Evolutionary conservation across 2,797 vertebrate species (phyloP).

Genomic region (Sebastes nivosus): DNA sequence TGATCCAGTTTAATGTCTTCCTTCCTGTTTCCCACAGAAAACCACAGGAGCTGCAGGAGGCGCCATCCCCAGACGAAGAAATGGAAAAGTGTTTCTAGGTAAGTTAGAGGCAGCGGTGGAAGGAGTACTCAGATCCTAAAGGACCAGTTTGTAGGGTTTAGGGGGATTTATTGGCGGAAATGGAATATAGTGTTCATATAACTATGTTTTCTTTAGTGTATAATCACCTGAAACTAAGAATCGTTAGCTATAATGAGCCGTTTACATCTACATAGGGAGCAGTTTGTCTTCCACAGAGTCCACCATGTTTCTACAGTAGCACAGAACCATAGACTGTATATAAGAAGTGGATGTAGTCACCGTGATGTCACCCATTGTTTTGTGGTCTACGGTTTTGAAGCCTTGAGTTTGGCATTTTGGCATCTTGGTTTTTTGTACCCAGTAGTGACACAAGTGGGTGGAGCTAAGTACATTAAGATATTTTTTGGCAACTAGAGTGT

Average conservation of each 20-base stretch:
- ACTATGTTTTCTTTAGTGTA: background rate
- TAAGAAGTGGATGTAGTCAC: background rate
- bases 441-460: no score
- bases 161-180: background rate
- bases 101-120: slow-evolving; percentile 40
- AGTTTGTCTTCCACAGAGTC: background rate
- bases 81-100: slow-evolving; percentile 97
- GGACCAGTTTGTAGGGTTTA: background rate
- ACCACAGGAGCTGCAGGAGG: slow-evolving; percentile 94
- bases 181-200: no score
- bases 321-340: background rate
- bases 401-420: background rate
- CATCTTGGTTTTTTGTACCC: background rate
- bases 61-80: slow-evolving; percentile 90
- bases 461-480: no score
- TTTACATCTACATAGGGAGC: background rate
- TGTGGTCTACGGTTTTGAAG: no score
- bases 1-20: slow-evolving; percentile 14
- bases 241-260: background rate
- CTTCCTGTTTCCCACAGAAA: slow-evolving; percentile 87
- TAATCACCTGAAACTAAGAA: background rate
- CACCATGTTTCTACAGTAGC: background rate
- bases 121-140: background rate
- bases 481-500: no score
- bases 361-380: background rate